Percentiles rank a stretch among this genome's conserved stretches.
Evolutionary conservation across 2,888 invertebrate genomes (phyloP).

Genomic region (Drosophila nigritarsus): DNA sequence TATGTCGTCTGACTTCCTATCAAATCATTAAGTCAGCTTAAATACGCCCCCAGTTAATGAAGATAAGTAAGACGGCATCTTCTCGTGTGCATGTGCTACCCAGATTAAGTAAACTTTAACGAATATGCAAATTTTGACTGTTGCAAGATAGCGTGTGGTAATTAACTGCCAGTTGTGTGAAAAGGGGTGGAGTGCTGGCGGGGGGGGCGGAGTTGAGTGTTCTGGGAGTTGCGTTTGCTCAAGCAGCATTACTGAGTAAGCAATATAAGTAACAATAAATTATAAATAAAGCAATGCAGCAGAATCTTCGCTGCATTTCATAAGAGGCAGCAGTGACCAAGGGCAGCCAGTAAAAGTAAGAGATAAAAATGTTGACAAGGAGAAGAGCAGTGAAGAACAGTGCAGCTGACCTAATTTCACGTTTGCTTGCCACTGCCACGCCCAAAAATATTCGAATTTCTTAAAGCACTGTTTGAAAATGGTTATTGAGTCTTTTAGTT

Average conservation of each 20-base stretch:
- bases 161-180: constrained; percentile 43
- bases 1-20: constrained; percentile 65
- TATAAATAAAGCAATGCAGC: constrained; percentile 47
- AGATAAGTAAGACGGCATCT: not conserved
- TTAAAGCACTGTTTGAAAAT: constrained; percentile 5
- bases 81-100: constrained; percentile 16
- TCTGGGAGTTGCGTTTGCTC: constrained; percentile 14
- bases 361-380: constrained; percentile 3
- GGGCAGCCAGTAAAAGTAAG: constrained; percentile 12
- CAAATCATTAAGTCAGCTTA: constrained; percentile 78
- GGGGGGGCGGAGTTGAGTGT: constrained; percentile 16
- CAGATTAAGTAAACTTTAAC: constrained; percentile 22
- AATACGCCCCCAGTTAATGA: constrained; percentile 5
- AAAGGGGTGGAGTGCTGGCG: not conserved
- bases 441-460: constrained; percentile 41
- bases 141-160: constrained; percentile 48
- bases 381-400: not conserved
- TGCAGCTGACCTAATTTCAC: constrained; percentile 46
- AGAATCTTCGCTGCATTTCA: constrained; percentile 26
- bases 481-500: not conserved
- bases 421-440: constrained; percentile 14
- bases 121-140: constrained; percentile 43
- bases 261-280: constrained; percentile 68
- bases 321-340: constrained; percentile 8
- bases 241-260: constrained; percentile 57